Percentiles rank a stretch among this genome's conserved stretches.
These are phyloP conservation scores for Rhea pennata DNA, from an alignment of 2,113 vertebrate genomes.

Conservation along the genomic window DNA sequence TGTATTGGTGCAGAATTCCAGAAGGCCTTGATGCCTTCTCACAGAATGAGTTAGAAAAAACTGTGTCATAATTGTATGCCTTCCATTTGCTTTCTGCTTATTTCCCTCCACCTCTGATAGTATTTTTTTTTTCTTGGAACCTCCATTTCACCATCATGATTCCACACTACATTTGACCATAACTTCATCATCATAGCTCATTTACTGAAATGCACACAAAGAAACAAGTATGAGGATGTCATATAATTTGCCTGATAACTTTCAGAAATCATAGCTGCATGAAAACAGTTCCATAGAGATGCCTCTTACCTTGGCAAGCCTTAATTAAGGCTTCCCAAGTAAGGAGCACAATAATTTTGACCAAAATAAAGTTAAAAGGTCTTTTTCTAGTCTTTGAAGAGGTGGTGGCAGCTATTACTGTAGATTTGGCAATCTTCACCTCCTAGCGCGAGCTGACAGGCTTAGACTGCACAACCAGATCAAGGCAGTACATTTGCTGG, in stretches of 20 bases:
- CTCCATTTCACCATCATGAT: neutral
- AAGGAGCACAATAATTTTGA: neutral
- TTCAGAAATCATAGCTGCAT: neutral
- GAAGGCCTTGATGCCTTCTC: constrained; percentile 37
- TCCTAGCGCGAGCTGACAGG: neutral
- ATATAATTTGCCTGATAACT: constrained; percentile 25
- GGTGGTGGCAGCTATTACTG: neutral
- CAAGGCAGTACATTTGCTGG: fast-evolving
- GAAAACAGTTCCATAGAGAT: neutral
- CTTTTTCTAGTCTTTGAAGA: neutral
- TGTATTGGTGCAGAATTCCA: neutral
- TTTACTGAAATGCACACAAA: constrained; percentile 12
- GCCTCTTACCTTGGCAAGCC: neutral
- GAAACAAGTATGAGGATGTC: neutral
- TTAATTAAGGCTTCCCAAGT: neutral
- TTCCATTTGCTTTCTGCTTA: constrained; percentile 19
- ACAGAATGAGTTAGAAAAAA: constrained; percentile 47
- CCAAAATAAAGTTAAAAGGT: neutral
- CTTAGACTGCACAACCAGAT: neutral
- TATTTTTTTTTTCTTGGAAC: neutral
- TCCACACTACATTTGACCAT: constrained; percentile 21
- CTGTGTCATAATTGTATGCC: neutral
- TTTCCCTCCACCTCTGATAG: neutral
- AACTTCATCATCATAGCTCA: neutral
- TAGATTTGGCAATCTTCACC: neutral